These are phyloP conservation scores for Platyura marginata DNA, from an alignment of 1,140 invertebrate species.

Conservation along the genomic window DNA sequence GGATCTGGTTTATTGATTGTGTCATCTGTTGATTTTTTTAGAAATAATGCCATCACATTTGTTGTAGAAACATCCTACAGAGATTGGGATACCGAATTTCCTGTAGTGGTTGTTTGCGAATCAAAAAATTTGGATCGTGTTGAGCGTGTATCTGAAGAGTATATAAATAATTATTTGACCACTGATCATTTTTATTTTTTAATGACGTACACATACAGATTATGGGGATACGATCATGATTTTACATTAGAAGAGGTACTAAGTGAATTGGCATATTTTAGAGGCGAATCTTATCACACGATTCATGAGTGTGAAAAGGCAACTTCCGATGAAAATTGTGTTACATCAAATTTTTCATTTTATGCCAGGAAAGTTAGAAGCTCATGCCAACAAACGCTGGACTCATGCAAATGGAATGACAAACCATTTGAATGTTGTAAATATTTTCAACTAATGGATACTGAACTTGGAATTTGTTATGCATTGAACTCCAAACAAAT, in stretches of 20 bases:
- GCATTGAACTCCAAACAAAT: slow-evolving; percentile 41
- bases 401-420: slow-evolving; percentile 39
- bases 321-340: slow-evolving; percentile 28
- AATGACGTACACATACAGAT: slow-evolving; percentile 15
- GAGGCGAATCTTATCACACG: slow-evolving; percentile 41
- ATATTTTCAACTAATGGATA: slow-evolving; percentile 39
- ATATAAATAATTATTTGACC: background rate
- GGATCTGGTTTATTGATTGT: slow-evolving; percentile 36
- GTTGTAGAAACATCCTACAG: slow-evolving; percentile 48
- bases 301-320: slow-evolving; percentile 39
- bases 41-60: slow-evolving; percentile 39
- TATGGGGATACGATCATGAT: slow-evolving; percentile 41
- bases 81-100: slow-evolving; percentile 48
- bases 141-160: slow-evolving; percentile 38
- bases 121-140: slow-evolving; percentile 36
- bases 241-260: slow-evolving; percentile 47
- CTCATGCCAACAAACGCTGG: slow-evolving; percentile 32
- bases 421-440: slow-evolving; percentile 40
- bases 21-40: slow-evolving; percentile 29
- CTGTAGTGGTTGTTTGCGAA: slow-evolving; percentile 42
- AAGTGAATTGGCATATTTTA: slow-evolving; percentile 43
- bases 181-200: background rate
- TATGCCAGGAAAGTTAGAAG: slow-evolving; percentile 36
- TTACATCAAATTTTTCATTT: slow-evolving; percentile 32
- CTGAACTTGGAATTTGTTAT: slow-evolving; percentile 43